Evolutionary conservation across 2,797 vertebrate genomes (phyloP), one percentile per base, ranked within the genome.

Genomic region (Eospalax fontanierii): DNA sequence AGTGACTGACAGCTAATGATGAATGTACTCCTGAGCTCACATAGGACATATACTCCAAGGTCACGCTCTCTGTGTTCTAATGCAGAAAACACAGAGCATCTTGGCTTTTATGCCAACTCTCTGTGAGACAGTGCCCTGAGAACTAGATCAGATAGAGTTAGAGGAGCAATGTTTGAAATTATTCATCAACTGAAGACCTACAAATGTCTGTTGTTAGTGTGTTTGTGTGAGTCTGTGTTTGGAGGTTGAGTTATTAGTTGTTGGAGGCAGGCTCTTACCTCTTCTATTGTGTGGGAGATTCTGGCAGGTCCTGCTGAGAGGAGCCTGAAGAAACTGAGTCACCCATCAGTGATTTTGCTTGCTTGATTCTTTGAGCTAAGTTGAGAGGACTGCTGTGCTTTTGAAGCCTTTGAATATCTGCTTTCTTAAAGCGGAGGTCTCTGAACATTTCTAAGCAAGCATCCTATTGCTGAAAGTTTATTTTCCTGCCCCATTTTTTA

Each of bases 311-410:
- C 61, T 80, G 19, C 43, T 66, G 43, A 80, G 38, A 89, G 40
- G 22, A 87, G 22, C 5, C 76, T 84, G 28, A 35, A 80, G 35
- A 89, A 8, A 30, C 38, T 93, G 82, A 80, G n/a, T 91, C 76
- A 82, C 43, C n/a, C 54, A 22, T 8, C 65, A 80, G 30, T 59
- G 66, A 68, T 93, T 90, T 68, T 59, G 38, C 46, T 76, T 75
- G 10, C 46, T 80, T 84, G 50, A 59, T 28, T 93, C 73, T 68
- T 22, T 74, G n/a, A 90, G 30, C n/a, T 38, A 70, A 95, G 50
- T 68, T 76, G 73, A 71, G 28, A 79, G 9, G 2, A 76, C 33
- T 46, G 4, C 15, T 59, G 16, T 40, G n/a, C 38, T 46, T 11
- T 46, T n/a, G n/a, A n/a, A n/a, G n/a, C 18, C 57, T 85, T 80